A percentile compares a stretch with the other conserved stretches of the same genome.
These are phyloP conservation scores for Nasua narica DNA, from an alignment of 2,797 vertebrate species.

Conservation along the genomic window DNA sequence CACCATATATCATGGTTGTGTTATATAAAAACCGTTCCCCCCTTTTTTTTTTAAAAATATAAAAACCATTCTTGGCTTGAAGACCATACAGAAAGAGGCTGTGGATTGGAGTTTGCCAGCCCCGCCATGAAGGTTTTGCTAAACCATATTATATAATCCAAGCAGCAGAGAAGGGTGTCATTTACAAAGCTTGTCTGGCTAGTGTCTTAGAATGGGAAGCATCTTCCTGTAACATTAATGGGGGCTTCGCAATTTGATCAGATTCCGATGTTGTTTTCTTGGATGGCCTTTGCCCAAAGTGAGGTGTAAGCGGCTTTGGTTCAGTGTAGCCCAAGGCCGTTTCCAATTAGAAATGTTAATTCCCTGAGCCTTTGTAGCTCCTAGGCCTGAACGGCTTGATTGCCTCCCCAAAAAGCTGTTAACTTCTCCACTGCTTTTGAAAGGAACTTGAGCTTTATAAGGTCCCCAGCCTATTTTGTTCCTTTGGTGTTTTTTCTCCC, in stretches of 20 bases:
- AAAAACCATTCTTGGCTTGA: background rate
- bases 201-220: background rate
- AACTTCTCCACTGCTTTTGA: background rate
- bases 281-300: background rate
- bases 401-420: conserved; percentile 62
- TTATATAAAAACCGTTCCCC: background rate
- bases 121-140: background rate
- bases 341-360: background rate
- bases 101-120: background rate
- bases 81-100: background rate
- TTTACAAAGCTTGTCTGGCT: background rate
- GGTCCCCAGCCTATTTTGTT: conserved; percentile 31
- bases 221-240: background rate
- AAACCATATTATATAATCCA: background rate
- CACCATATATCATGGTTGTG: fast-evolving
- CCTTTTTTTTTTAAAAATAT: background rate
- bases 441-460: conserved; percentile 21
- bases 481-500: fast-evolving
- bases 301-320: background rate
- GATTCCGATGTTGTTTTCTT: background rate
- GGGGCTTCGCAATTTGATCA: background rate
- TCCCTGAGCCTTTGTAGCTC: background rate
- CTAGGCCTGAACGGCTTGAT: background rate
- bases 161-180: background rate
- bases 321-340: background rate